These are phyloP conservation scores for Acomys russatus DNA, from an alignment of 2,797 vertebrate genomes.

Conservation along the genomic window DNA sequence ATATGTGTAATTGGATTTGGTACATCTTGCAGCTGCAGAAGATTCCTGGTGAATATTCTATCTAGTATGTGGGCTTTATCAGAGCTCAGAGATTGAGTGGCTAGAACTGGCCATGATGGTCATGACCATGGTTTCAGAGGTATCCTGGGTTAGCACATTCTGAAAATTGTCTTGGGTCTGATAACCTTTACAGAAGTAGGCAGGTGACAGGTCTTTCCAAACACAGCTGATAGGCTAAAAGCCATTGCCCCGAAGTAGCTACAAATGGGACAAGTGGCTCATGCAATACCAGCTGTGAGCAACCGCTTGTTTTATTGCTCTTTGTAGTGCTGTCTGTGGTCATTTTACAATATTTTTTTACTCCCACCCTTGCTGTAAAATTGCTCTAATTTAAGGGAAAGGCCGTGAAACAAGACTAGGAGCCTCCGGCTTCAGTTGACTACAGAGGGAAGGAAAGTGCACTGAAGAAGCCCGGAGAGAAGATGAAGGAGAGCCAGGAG, in stretches of 20 bases:
- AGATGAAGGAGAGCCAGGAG: slow-evolving; percentile 69
- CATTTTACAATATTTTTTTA: slow-evolving; percentile 84
- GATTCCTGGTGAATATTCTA: neutral
- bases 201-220: slow-evolving; percentile 64
- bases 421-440: slow-evolving; percentile 63
- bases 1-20: neutral
- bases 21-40: neutral
- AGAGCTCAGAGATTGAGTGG: neutral
- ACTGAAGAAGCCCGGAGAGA: neutral
- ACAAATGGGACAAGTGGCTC: slow-evolving; percentile 84
- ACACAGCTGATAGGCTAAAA: slow-evolving; percentile 23
- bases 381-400: slow-evolving; percentile 80
- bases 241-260: slow-evolving; percentile 77
- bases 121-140: neutral
- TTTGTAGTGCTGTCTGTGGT: slow-evolving; percentile 81
- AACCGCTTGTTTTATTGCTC: slow-evolving; percentile 83
- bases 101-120: neutral
- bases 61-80: neutral
- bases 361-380: slow-evolving; percentile 80
- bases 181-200: neutral
- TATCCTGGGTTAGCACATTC: neutral
- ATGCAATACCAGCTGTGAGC: slow-evolving; percentile 85
- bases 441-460: neutral
- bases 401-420: slow-evolving; percentile 64
- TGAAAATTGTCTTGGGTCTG: neutral